Conservation (phyloP, 2,888 invertebrate genomes). For the Drepana falcataria region DNA sequence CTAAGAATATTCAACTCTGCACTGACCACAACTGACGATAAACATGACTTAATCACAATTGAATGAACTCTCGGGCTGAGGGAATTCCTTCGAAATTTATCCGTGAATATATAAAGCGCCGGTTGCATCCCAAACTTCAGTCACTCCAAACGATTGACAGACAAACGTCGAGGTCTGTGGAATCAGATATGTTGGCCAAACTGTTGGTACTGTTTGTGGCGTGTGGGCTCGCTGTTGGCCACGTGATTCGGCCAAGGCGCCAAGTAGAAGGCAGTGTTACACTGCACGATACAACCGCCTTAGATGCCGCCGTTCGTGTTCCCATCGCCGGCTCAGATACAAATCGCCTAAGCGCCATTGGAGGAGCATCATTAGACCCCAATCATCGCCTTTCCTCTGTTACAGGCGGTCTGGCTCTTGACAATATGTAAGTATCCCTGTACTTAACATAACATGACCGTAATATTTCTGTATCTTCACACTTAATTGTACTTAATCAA, state of each 20-base stretch:
- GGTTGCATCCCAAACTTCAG: neutral
- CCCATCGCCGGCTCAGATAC: conserved; percentile 30
- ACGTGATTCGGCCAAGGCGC: conserved; percentile 15
- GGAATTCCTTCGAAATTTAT: neutral
- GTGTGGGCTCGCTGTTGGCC: neutral
- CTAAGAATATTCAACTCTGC: neutral
- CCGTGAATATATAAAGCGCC: neutral
- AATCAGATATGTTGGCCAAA: neutral
- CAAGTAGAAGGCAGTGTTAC: conserved; percentile 23
- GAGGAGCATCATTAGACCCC: conserved; percentile 20
- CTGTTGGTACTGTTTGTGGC: neutral
- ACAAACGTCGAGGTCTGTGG: too few species aligned
- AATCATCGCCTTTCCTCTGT: conserved; percentile 19
- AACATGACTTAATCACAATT: neutral
- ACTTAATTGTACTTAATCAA: too few species aligned
- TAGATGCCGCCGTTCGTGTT: conserved; percentile 21
- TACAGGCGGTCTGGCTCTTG: conserved; percentile 37
- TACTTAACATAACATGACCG: neutral
- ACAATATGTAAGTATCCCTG: conserved; percentile 40
- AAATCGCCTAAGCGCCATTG: conserved; percentile 37
- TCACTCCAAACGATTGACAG: neutral
- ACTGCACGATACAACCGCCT: conserved; percentile 28
- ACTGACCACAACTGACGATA: neutral
- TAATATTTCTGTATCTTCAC: too few species aligned
- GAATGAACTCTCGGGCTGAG: neutral